Conservation (phyloP, 2,797 vertebrate species). For the Apodemus agrarius region DNA sequence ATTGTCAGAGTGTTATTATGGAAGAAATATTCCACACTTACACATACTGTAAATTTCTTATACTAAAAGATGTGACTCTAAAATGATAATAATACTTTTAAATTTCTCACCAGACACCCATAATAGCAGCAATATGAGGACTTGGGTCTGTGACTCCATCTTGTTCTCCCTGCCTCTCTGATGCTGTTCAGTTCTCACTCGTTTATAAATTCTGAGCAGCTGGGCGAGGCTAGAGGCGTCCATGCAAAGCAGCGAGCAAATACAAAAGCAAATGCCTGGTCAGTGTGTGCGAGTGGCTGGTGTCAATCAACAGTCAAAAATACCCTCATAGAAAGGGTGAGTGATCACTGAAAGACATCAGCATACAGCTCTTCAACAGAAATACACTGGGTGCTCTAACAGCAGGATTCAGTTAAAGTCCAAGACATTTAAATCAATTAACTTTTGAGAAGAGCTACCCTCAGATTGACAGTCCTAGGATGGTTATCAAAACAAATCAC, state of each 20-base stretch:
- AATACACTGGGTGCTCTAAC: background rate
- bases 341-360: background rate
- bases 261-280: background rate
- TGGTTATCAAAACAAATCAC: too few species aligned
- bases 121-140: background rate
- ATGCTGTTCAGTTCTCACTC: background rate
- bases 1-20: background rate
- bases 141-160: background rate
- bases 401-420: background rate
- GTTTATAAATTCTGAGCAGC: background rate
- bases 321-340: too few species aligned
- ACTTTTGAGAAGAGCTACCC: background rate
- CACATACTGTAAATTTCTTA: background rate
- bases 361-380: background rate
- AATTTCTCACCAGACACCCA: background rate
- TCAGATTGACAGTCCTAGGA: background rate
- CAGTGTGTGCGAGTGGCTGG: background rate
- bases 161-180: background rate
- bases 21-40: background rate
- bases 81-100: background rate
- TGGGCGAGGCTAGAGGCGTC: too few species aligned
- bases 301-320: background rate
- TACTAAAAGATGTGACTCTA: background rate
- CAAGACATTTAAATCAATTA: background rate
- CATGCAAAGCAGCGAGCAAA: background rate